These are phyloP conservation scores for Drepanosiphum platanoidis DNA, from an alignment of 2,888 invertebrate genomes.

Conservation along the genomic window DNA sequence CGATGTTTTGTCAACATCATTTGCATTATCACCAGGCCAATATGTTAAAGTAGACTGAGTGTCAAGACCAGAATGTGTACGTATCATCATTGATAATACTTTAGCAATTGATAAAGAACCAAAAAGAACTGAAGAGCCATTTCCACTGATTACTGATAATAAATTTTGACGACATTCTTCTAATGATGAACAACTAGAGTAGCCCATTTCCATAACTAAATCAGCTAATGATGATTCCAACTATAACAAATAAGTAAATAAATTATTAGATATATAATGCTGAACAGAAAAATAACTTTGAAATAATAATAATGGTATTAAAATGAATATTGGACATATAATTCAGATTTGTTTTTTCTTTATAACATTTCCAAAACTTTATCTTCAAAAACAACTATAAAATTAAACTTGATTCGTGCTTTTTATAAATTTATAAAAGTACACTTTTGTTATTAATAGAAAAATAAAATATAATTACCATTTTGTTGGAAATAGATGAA, in stretches of 20 bases:
- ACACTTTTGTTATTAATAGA: too few relatives aligned
- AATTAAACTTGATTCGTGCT: too few relatives aligned
- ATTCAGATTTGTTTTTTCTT: too few relatives aligned
- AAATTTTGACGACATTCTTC: conserved; percentile 89
- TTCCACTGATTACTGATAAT: conserved; percentile 77
- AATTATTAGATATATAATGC: background rate
- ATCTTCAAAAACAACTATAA: too few relatives aligned
- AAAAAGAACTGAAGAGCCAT: conserved; percentile 30
- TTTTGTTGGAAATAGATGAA: conserved; percentile 68
- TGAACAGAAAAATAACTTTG: too few relatives aligned
- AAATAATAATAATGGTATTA: too few relatives aligned
- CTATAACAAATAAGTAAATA: conserved; percentile 65
- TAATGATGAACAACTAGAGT: conserved; percentile 83
- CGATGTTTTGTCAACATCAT: conserved; percentile 62
- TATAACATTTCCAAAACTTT: too few relatives aligned
- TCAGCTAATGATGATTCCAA: conserved; percentile 84
- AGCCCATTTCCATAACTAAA: conserved; percentile 91
- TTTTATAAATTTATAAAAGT: too few relatives aligned
- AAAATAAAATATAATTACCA: conserved; percentile 66
- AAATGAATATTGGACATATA: too few relatives aligned
- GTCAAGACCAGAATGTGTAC: conserved; percentile 79
- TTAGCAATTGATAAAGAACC: conserved; percentile 81
- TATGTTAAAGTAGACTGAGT: conserved; percentile 53
- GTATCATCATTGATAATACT: conserved; percentile 86
- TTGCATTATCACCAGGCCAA: conserved; percentile 61